Conservation (phyloP, 2,797 vertebrate genomes). For the Lerista edwardsae region DNA sequence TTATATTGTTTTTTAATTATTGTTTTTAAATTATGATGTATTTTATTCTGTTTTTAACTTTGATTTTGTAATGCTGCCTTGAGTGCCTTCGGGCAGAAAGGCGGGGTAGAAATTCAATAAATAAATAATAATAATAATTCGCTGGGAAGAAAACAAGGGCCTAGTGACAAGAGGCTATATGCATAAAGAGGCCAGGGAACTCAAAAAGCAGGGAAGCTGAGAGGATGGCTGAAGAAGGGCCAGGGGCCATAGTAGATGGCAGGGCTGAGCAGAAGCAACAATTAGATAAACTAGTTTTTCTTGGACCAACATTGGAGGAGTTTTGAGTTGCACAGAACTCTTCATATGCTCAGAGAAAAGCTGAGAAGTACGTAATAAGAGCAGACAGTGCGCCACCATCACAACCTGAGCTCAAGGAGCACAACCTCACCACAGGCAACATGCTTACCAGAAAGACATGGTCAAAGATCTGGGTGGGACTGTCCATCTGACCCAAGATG, state of each 20-base stretch:
- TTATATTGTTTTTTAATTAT: no score
- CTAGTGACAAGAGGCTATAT: not conserved
- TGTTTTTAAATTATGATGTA: no score
- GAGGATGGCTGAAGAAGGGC: not conserved
- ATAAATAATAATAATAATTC: no score
- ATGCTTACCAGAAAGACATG: constrained; percentile 91
- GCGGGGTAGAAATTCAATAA: no score
- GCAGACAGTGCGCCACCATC: no score
- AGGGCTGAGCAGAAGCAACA: not conserved
- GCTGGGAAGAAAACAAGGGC: not conserved
- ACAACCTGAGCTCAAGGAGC: not conserved
- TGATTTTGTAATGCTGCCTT: no score
- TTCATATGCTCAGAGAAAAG: not conserved
- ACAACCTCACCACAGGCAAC: not conserved
- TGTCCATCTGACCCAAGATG: constrained; percentile 98
- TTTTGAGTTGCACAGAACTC: not conserved
- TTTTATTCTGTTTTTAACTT: no score
- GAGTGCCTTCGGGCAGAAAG: no score
- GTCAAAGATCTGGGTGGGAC: constrained; percentile 96
- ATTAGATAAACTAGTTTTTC: not conserved
- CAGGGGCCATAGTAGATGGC: not conserved
- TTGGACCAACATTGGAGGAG: not conserved
- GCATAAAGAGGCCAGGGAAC: not conserved
- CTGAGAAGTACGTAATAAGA: not conserved
- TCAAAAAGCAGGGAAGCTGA: not conserved